Conservation (phyloP, 2,888 invertebrate species). For the Caenorhabditis angaria region DNA sequence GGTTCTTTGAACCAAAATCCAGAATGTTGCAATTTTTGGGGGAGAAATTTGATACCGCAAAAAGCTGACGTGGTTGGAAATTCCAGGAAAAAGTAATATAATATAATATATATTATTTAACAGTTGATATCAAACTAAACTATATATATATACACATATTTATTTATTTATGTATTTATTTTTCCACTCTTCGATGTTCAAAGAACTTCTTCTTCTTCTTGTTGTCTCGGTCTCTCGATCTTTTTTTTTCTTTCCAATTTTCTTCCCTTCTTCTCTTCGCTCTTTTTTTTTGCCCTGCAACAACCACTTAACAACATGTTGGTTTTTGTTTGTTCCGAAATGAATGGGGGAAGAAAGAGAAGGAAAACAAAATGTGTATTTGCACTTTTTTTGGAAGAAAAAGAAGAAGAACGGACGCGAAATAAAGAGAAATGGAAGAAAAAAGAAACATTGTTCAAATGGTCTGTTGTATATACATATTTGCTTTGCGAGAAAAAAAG, state of each 20-base stretch:
- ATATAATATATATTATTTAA: too few species aligned
- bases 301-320: conserved; percentile 2
- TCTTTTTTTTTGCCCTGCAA: neutral
- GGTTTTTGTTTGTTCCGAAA: conserved; percentile 4
- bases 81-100: too few species aligned
- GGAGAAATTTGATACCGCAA: too few species aligned
- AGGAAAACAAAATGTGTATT: neutral
- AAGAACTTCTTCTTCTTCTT: neutral
- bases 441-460: conserved; percentile 1
- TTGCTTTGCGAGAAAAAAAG: neutral
- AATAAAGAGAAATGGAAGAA: too few species aligned
- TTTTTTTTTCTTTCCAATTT: neutral
- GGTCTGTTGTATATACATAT: conserved; percentile 4
- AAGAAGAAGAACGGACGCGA: neutral
- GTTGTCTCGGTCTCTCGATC: neutral
- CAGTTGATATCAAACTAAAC: too few species aligned
- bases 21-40: too few species aligned
- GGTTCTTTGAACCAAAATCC: too few species aligned
- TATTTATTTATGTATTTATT: too few species aligned
- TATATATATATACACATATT: too few species aligned
- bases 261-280: too few species aligned
- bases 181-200: neutral
- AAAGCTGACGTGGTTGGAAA: too few species aligned
- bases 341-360: neutral
- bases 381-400: neutral